A percentile compares a stretch with the other conserved stretches of the same genome.
Evolutionary conservation across 2,113 vertebrate genomes (phyloP).

Genomic region (Polyodon spathula): DNA sequence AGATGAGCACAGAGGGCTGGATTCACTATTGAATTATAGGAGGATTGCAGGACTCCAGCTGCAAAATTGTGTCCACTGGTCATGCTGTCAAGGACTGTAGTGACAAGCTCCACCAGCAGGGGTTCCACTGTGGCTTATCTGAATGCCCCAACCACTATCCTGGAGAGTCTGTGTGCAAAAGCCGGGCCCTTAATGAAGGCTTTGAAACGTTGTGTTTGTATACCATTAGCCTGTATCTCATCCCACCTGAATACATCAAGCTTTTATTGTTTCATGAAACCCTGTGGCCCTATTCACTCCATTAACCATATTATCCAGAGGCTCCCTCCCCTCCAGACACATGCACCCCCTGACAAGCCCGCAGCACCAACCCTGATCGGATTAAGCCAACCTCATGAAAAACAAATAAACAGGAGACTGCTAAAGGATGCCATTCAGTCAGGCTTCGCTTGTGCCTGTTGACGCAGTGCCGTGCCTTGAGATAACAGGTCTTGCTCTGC

Average conservation of each 20-base stretch:
- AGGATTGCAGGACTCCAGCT: no score
- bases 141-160: no score
- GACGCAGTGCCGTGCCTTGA: background rate
- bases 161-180: background rate
- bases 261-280: background rate
- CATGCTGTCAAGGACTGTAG: no score
- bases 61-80: no score
- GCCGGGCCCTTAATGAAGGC: slow-evolving; percentile 5
- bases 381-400: slow-evolving; percentile 15
- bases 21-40: no score
- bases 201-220: slow-evolving; percentile 21
- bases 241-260: slow-evolving; percentile 9
- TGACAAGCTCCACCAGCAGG: no score
- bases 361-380: slow-evolving; percentile 3
- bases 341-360: background rate
- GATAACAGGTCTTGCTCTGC: background rate
- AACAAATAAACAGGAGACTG: background rate
- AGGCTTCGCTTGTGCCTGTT: background rate
- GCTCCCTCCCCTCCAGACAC: background rate
- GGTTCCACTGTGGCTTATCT: no score
- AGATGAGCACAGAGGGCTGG: no score
- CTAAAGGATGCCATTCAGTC: background rate
- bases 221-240: slow-evolving; percentile 20
- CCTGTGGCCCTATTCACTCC: background rate
- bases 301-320: background rate